Conservation (phyloP, 2,888 invertebrate species). For the Orthosia gothica region DNA sequence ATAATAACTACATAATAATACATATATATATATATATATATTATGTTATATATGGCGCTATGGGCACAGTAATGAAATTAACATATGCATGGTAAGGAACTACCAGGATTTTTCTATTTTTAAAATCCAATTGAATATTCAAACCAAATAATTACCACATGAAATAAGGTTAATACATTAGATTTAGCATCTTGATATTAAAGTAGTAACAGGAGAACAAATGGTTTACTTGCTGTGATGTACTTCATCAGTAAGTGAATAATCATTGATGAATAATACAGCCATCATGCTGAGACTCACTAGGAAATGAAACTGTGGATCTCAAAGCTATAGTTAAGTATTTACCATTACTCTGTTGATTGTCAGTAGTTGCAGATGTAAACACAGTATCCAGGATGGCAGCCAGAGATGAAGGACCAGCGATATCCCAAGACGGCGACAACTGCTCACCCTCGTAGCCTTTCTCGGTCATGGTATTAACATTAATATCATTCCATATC, state of each 20-base stretch:
- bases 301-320: slow-evolving; percentile 5
- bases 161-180: slow-evolving; percentile 1
- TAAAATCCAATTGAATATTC: background rate
- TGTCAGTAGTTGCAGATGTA: slow-evolving; percentile 90
- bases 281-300: background rate
- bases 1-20: background rate
- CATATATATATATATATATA: too few species aligned
- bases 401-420: slow-evolving; percentile 91
- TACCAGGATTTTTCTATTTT: background rate
- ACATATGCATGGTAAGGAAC: background rate
- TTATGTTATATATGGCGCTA: too few species aligned
- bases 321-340: slow-evolving; percentile 20
- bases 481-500: slow-evolving; percentile 71
- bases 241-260: slow-evolving; percentile 6
- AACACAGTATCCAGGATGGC: slow-evolving; percentile 93
- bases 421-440: slow-evolving; percentile 86
- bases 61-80: background rate
- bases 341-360: slow-evolving; percentile 84
- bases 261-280: background rate
- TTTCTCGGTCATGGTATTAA: slow-evolving; percentile 85
- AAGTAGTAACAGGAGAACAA: background rate
- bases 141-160: background rate
- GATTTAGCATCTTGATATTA: slow-evolving; percentile 1
- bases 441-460: slow-evolving; percentile 83
- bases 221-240: background rate